Percentiles rank a stretch among this genome's conserved stretches.
phyloP scores from a whole-genome alignment of 1,140 invertebrate species.

The Lepidurus couesii region DNA sequence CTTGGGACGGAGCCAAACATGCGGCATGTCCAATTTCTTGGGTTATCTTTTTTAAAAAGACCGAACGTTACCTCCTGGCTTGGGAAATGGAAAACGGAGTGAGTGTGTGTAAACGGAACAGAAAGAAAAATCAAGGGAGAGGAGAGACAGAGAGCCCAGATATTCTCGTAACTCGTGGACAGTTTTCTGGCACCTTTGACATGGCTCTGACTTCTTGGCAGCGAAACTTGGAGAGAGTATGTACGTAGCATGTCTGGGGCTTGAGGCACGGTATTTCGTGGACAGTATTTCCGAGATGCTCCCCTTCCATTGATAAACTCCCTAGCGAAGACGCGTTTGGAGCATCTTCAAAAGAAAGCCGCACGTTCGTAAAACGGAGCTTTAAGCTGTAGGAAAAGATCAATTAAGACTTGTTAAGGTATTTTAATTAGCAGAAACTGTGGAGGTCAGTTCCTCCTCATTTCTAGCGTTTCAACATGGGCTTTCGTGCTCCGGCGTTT shows the following conservation, averaged over 20 bases:
- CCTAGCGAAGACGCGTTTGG: background rate
- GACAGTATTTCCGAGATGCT: background rate
- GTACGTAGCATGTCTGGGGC: background rate
- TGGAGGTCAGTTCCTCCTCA: background rate
- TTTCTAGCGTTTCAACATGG: background rate
- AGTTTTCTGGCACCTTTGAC: slow-evolving; percentile 11
- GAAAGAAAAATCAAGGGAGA: background rate
- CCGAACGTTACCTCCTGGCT: no score
- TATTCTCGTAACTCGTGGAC: slow-evolving; percentile 15
- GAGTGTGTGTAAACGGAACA: background rate
- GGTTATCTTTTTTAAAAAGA: background rate
- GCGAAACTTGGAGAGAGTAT: background rate
- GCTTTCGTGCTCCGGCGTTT: background rate
- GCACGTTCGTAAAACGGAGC: background rate
- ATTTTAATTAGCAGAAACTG: slow-evolving; percentile 12
- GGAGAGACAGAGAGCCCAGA: background rate
- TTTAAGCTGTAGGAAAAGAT: background rate
- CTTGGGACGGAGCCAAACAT: background rate
- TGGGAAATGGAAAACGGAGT: no score
- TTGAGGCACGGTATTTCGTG: background rate
- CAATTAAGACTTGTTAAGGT: slow-evolving; percentile 6
- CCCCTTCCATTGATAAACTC: background rate
- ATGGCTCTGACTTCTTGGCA: background rate
- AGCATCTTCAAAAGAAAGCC: background rate
- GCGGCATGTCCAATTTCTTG: background rate